A percentile compares a stretch with the other conserved stretches of the same genome.
Conservation (phyloP, 2,113 vertebrate species). For the Tiliqua scincoides region DNA sequence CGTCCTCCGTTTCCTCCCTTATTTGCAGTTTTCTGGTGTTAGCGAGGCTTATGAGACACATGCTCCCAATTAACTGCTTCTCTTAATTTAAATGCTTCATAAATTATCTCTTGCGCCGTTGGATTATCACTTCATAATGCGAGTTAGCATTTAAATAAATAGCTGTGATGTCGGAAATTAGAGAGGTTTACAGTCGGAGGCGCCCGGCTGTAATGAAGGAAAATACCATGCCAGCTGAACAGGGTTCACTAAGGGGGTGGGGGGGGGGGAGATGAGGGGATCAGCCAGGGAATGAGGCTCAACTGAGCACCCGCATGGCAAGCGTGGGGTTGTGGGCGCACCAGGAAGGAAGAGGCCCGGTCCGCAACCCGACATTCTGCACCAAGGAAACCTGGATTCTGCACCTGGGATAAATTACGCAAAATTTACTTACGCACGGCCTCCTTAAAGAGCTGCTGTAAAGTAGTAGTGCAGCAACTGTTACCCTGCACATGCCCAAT, state of each 20-base stretch:
- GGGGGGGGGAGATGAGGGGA: constrained; percentile 16
- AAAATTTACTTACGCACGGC: neutral
- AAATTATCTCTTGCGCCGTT: constrained; percentile 94
- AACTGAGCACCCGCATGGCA: neutral
- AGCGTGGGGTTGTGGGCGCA: constrained; percentile 33
- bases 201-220: constrained; percentile 79
- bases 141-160: constrained; percentile 98
- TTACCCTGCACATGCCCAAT: too few relatives aligned
- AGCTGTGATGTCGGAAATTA: constrained; percentile 90
- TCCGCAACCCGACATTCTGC: neutral
- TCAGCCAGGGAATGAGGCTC: neutral
- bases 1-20: constrained; percentile 75
- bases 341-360: neutral
- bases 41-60: constrained; percentile 95
- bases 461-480: too few relatives aligned
- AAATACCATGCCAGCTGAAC: constrained; percentile 76
- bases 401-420: neutral
- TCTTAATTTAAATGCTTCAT: constrained; percentile 99
- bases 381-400: neutral
- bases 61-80: constrained; percentile 99
- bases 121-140: constrained; percentile 99
- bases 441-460: neutral
- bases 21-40: constrained; percentile 88
- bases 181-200: constrained; percentile 82
- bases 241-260: neutral